Conservation (phyloP, 2,113 vertebrate genomes). For the Tachysurus fulvidraco region DNA sequence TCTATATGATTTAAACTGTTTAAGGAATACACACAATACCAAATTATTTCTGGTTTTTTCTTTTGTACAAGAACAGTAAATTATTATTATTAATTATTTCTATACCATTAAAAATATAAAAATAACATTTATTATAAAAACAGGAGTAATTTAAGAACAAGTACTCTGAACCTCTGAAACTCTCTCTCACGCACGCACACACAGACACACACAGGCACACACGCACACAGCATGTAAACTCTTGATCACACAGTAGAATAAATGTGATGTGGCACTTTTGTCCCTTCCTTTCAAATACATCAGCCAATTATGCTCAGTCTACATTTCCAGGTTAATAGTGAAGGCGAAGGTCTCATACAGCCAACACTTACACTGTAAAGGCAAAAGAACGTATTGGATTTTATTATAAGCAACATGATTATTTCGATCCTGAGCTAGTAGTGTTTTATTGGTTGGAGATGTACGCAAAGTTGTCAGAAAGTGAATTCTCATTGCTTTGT, state of each 20-base stretch:
- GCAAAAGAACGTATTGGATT: not conserved
- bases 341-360: constrained; percentile 10
- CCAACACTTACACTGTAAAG: not conserved
- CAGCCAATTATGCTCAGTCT: not conserved
- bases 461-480: not conserved
- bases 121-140: not conserved
- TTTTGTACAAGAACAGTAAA: not conserved
- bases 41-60: not conserved
- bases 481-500: not conserved
- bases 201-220: not conserved
- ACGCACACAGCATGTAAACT: not conserved
- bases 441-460: not conserved
- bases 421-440: not conserved
- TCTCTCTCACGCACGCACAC: no score
- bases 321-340: not conserved
- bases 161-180: not conserved
- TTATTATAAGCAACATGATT: not conserved
- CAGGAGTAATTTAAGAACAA: not conserved
- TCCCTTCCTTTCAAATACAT: not conserved
- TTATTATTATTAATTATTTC: not conserved
- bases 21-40: not conserved
- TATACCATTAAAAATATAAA: not conserved
- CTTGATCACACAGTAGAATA: not conserved
- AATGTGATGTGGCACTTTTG: not conserved
- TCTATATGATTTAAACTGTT: not conserved